Evolutionary conservation across 1,140 invertebrate genomes (phyloP), one percentile per base, ranked within the genome.

Genomic region (Scaptodrosophila lebanonensis): DNA sequence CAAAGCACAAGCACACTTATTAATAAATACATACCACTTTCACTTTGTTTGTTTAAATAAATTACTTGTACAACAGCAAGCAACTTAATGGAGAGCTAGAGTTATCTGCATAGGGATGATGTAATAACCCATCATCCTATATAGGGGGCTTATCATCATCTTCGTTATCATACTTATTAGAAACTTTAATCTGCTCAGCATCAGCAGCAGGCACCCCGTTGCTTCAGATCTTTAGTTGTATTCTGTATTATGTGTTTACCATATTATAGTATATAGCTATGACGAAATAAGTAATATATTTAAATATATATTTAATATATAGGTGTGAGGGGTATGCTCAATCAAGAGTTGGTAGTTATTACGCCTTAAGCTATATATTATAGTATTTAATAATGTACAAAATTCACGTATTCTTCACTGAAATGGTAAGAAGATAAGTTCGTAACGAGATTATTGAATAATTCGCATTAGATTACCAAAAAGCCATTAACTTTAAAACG

Each of bases 341-440:
- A 63, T 72, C 62, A 62, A 42, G 38, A 69, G 64, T 67, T 64
- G 69, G 47, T 20, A 53, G 45, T 51, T 45, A 40, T 49, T 60
- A 66, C 71, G 66, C 30, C 62, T 57, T 71, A 66, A 68, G 60
- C 52, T 64, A 66, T 45, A 51, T n/a, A n/a, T n/a, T n/a, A n/a
- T n/a, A 43, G 54, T 62, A 77, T 76, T 75, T 61, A 67, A 71
- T 45, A 47, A 65, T 77, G 68, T 73, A 77, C 64, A 77, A 57
- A 36, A 40, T 66, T 71, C 44, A 49, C 60, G 68, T 38, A 38
- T 77, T n/a, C n/a, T n/a, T 77, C 69, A 77, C 73, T 77, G 73
- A 79, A 77, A 77, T 68, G 73, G 72, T 65, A 77, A 77, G 73
- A 77, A 64, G 64, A 77, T 54, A 77, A 56, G 29, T 25, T 25